phyloP scores from a whole-genome alignment of 2,797 vertebrate genomes.

The Falco naumanni region DNA sequence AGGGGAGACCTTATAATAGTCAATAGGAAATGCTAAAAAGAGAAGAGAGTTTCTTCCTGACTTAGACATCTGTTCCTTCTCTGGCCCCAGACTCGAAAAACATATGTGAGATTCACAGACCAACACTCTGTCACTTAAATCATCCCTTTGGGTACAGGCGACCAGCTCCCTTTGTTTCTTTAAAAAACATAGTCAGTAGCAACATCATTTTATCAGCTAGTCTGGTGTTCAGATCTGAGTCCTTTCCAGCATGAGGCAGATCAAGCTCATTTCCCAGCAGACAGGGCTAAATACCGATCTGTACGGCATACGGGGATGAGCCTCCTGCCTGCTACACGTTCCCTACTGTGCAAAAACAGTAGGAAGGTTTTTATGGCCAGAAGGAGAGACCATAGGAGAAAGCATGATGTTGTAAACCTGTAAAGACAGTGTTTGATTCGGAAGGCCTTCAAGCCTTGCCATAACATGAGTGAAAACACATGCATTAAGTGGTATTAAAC shows the following conservation, averaged over 20 bases:
- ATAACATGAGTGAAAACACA: not conserved
- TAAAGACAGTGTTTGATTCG: not conserved
- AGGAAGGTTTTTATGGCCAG: not conserved
- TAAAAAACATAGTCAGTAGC: not conserved
- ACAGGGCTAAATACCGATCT: not conserved
- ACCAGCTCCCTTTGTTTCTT: slow-evolving; percentile 35
- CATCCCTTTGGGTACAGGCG: not conserved
- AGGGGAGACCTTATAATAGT: not conserved
- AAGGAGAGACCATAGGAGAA: not conserved
- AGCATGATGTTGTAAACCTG: not conserved
- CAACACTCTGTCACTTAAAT: slow-evolving; percentile 16
- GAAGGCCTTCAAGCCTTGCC: not conserved
- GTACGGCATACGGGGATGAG: not conserved
- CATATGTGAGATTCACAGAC: slow-evolving; percentile 27
- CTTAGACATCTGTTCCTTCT: slow-evolving; percentile 36
- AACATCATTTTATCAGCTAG: slow-evolving; percentile 22
- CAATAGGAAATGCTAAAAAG: slow-evolving; percentile 9
- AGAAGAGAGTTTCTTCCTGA: slow-evolving; percentile 17
- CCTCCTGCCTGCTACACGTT: not conserved
- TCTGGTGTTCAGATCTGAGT: slow-evolving; percentile 6
- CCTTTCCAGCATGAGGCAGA: not conserved
- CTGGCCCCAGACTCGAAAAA: not conserved
- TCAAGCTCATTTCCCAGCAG: not conserved
- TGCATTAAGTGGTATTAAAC: not conserved
- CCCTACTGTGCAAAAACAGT: not conserved